Base-by-base conservation (phyloP, 2,113 vertebrate species). In the Mionectes macconnelli region DNA sequence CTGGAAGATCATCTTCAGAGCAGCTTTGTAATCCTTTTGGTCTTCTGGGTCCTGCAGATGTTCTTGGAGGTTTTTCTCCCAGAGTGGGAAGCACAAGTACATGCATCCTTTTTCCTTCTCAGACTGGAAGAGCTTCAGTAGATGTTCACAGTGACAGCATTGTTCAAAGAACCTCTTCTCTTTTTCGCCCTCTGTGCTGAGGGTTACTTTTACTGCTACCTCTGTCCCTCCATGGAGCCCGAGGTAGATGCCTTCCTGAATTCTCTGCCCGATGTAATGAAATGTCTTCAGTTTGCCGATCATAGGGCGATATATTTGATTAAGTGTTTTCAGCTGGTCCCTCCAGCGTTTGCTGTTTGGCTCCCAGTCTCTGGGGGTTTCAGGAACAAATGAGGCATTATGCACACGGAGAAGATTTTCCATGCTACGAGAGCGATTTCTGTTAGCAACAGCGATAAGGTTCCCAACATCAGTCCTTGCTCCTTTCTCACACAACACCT, bases 71-170 rank as follows among this genome's bases (percentile, higher is more conserved):
- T 95, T 98, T 60, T 50, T 84, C 85, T 98, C 98, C 62, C 97
- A 98, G 55, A 98, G 97, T 5, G 96, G 57, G 19, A 98, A 91
- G 44, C 98, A 98, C 88, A 98, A 77, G 7, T 98, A 97, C 31
- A 95, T 9, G 37, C 53, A 95, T 50, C 12, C 52, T 13, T 35
- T 53, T 27, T 42, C 2, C 12, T 30, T 88, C 84, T 98, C 98
- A 1, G 4, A 56, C 28, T 96, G 97, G 15, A 96, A 96, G 68
- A 98, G 84, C 3, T 94, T 97, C 90, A 98, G 82, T 4, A 98
- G 79, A 40, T 87, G 53, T 8, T 94, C 52, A 18, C 53, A 91
- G 27, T 7, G 33, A 8, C 23, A 45, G 42, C 94, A 97, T 8
- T 64, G 39, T 6, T 79, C 63, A 1, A 98, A 78, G 81, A 97